Evolutionary conservation across 1,140 invertebrate genomes (phyloP), one percentile per base, ranked within the genome.

Genomic region (Neelides sp.): DNA sequence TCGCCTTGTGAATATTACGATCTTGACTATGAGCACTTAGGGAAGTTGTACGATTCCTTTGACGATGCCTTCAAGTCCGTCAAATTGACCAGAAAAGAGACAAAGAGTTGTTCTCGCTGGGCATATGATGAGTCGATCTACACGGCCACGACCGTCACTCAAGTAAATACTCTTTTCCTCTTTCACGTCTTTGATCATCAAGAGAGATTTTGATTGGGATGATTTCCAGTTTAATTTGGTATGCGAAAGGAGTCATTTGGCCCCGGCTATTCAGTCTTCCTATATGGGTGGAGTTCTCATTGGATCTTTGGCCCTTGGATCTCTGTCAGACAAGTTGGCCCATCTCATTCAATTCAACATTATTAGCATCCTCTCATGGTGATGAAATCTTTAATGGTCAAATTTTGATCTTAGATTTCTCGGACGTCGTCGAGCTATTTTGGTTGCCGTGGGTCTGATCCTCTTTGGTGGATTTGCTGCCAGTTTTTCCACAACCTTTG

Each of bases 401-500:
- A 40, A n/a, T 40, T 12, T 28, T 37, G 19, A 22, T 4, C 23
- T 13, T 15, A 55, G 53, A 37, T 28, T 53, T 15, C 35, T 57
- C 3, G 53, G 53, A 20, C 28, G 57, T 12, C 46, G 53, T 19
- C 32, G 28, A 17, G 45, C 42, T 4, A 43, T 48, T 23, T 27
- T 55, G 36, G 26, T 47, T 17, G 19, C 48, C 1, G 19, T 28
- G 3, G 8, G 8, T 13, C 17, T 55, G 19, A 40, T 51, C 12
- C 43, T 62, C 1, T 28, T 48, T 7, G 36, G 41, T 17, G 62
- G 58, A 7, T 34, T 54, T 28, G 37, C 71, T 10, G 73, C 80
- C 2, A 72, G 78, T 1, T 72, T 80, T 48, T 71, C 72, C 4
- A 74, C 74, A 13, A 78, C 77, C 57, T 80, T 78, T 62, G 66